A percentile compares a stretch with the other conserved stretches of the same genome.
phyloP scores from a whole-genome alignment of 2,113 vertebrate genomes.

The Tupaia tana region DNA sequence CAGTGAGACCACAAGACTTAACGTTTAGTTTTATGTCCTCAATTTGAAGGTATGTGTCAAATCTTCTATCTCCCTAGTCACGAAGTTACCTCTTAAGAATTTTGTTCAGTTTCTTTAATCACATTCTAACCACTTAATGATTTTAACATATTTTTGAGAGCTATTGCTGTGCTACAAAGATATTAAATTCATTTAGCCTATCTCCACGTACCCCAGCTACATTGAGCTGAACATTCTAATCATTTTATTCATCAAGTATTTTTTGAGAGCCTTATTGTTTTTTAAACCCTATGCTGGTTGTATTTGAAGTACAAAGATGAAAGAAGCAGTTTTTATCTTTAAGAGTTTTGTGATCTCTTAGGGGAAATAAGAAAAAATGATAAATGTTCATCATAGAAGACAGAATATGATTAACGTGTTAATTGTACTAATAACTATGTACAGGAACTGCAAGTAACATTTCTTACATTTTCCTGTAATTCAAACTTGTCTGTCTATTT shows the following conservation, averaged over 20 bases:
- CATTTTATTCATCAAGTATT: slow-evolving; percentile 4
- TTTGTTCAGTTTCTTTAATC: slow-evolving; percentile 46
- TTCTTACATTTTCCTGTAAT: slow-evolving; percentile 19
- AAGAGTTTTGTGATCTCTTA: slow-evolving; percentile 22
- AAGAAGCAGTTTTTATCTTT: background rate
- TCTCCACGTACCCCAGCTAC: background rate
- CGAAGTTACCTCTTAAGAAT: background rate
- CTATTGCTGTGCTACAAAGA: background rate
- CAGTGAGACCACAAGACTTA: slow-evolving; percentile 49
- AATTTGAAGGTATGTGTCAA: background rate
- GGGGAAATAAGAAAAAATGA: slow-evolving; percentile 29
- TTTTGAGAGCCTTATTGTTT: slow-evolving; percentile 23
- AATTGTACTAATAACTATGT: slow-evolving; percentile 3
- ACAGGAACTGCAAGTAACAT: slow-evolving; percentile 38
- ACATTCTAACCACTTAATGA: slow-evolving; percentile 17
- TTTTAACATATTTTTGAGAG: slow-evolving; percentile 28
- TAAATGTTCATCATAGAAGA: background rate
- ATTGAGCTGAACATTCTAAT: background rate
- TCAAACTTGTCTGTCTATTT: slow-evolving; percentile 1
- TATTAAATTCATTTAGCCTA: background rate
- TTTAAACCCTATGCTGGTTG: background rate
- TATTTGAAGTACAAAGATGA: slow-evolving; percentile 27
- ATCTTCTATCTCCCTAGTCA: background rate
- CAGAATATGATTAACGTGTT: background rate
- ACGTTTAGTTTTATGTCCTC: slow-evolving; percentile 6